These are phyloP conservation scores for Montipora cactus DNA, from an alignment of 64 coral and sea anemone genomes.

Conservation along the genomic window DNA sequence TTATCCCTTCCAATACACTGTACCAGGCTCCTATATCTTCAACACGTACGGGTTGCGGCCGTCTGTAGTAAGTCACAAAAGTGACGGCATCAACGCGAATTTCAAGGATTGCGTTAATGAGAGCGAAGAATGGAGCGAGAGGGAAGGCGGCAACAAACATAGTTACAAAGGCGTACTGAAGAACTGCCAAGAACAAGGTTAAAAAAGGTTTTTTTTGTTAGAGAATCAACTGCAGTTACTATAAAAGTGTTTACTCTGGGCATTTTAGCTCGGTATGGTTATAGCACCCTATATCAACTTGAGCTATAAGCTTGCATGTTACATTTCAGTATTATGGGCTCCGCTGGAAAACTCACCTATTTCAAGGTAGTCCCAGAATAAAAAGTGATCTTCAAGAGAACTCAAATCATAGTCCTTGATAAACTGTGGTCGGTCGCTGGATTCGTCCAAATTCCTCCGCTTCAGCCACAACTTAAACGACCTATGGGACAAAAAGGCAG, in stretches of 20 bases:
- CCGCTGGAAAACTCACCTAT: slow-evolving; percentile 56
- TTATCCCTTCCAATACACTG: slow-evolving; percentile 65
- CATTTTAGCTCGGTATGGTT: too few species aligned
- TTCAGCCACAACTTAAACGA: slow-evolving; percentile 82
- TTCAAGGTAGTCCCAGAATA: slow-evolving; percentile 98
- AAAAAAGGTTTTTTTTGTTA: background rate
- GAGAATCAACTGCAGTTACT: background rate
- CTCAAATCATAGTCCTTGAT: slow-evolving; percentile 80
- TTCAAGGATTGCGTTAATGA: slow-evolving; percentile 79
- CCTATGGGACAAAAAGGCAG: slow-evolving; percentile 8
- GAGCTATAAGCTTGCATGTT: too few species aligned
- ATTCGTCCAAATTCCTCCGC: slow-evolving; percentile 63
- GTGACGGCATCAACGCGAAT: slow-evolving; percentile 90
- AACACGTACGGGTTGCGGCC: slow-evolving; percentile 66
- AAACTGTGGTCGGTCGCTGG: slow-evolving; percentile 64
- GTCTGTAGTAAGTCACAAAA: slow-evolving; percentile 75
- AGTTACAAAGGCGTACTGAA: slow-evolving; percentile 92
- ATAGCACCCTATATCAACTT: too few species aligned
- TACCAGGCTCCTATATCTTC: slow-evolving; percentile 94
- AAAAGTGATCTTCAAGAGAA: slow-evolving; percentile 69
- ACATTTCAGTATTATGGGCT: background rate
- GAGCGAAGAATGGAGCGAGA: slow-evolving; percentile 82
- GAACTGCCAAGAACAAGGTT: slow-evolving; percentile 52
- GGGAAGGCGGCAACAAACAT: slow-evolving; percentile 94
- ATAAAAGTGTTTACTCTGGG: too few species aligned